A percentile compares a stretch with the other conserved stretches of the same genome.
Conservation (phyloP, 2,113 vertebrate genomes). For the Dicentrarchus labrax region DNA sequence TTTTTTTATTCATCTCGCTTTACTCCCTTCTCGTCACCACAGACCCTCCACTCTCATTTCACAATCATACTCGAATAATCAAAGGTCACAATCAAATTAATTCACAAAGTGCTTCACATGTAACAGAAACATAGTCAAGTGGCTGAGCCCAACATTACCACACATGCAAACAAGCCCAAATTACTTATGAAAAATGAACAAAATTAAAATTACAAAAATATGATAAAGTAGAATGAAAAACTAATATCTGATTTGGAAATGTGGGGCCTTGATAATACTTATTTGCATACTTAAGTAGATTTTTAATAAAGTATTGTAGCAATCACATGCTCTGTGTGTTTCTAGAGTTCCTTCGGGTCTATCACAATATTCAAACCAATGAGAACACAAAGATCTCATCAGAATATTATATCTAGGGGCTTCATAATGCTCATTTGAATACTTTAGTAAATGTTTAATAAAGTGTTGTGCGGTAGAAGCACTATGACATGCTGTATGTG, state of each 20-base stretch:
- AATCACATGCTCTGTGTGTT: slow-evolving; percentile 37
- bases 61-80: slow-evolving; percentile 53
- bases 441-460: slow-evolving; percentile 56
- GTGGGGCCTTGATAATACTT: slow-evolving; percentile 19
- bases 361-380: slow-evolving; percentile 41
- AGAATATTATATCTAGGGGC: slow-evolving; percentile 46
- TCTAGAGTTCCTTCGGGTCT: slow-evolving; percentile 38
- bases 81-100: slow-evolving; percentile 54
- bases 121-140: slow-evolving; percentile 36
- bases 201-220: slow-evolving; percentile 16
- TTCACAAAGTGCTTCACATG: slow-evolving; percentile 44
- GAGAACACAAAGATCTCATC: slow-evolving; percentile 47
- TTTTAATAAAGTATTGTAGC: slow-evolving; percentile 53
- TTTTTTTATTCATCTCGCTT: slow-evolving; percentile 52
- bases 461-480: slow-evolving; percentile 15
- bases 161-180: not conserved
- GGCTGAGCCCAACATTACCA: not conserved
- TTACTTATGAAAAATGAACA: not conserved
- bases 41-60: slow-evolving; percentile 27
- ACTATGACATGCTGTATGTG: slow-evolving; percentile 13
- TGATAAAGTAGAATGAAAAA: slow-evolving; percentile 15
- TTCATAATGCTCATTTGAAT: slow-evolving; percentile 49
- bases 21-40: not conserved
- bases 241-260: slow-evolving; percentile 39
- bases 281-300: slow-evolving; percentile 55